A percentile compares a stretch with the other conserved stretches of the same genome.
Evolutionary conservation across 2,888 invertebrate genomes (phyloP).

Genomic region (Macrophya annulata): DNA sequence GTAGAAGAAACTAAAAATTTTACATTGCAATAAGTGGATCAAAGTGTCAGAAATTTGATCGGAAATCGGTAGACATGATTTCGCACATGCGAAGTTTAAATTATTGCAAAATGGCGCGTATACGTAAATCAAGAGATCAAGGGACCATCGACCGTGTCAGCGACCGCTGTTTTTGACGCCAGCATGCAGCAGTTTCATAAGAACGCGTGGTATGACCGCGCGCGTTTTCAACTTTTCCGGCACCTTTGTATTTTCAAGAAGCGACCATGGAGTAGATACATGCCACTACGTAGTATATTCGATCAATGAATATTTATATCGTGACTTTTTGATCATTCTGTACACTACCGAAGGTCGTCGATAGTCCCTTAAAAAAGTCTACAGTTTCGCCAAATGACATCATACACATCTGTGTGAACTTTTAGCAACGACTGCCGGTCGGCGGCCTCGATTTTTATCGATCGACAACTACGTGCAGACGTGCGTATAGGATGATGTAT

Average conservation of each 20-base stretch:
- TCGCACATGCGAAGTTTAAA: neutral
- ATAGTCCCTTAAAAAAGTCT: neutral
- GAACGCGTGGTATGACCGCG: neutral
- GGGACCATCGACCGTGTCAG: too few species aligned
- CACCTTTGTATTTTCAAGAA: neutral
- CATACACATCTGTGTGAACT: neutral
- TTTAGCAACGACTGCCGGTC: neutral
- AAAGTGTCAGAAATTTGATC: neutral
- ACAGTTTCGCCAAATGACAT: neutral
- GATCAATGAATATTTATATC: neutral
- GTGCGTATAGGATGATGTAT: neutral
- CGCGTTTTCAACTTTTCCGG: neutral
- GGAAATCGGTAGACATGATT: neutral
- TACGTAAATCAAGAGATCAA: neutral
- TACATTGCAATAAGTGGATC: neutral
- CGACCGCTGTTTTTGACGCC: neutral
- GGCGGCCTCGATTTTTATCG: conserved; percentile 40
- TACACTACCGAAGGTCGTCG: conserved; percentile 4
- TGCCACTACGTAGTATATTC: neutral
- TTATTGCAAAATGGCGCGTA: neutral
- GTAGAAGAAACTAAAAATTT: neutral
- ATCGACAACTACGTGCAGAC: neutral
- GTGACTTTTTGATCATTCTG: neutral
- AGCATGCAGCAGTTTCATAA: neutral
- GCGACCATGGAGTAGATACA: neutral